Evolutionary conservation across 2,888 invertebrate genomes (phyloP).

Genomic region (Nomada ferruginata): DNA sequence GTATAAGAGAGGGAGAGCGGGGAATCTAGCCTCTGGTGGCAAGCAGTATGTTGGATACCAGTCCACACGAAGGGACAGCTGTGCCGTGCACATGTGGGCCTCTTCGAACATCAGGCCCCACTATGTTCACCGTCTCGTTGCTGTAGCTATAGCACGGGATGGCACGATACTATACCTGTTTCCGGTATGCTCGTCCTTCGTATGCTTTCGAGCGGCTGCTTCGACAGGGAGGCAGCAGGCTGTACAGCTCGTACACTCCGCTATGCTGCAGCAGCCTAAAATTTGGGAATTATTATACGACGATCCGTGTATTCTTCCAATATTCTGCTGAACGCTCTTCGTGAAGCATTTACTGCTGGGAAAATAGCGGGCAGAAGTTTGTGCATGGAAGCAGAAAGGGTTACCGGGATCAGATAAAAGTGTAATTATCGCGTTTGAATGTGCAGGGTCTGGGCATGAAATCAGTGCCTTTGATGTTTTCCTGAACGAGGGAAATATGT

Average conservation of each 20-base stretch:
- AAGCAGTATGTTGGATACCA: constrained; percentile 12
- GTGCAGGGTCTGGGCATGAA: background rate
- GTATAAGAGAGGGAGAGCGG: background rate
- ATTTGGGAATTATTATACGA: constrained; percentile 1
- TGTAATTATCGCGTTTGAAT: constrained; percentile 17
- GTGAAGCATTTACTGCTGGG: too few relatives aligned
- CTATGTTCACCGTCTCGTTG: constrained; percentile 33
- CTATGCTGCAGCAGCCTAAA: background rate
- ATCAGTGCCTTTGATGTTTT: background rate
- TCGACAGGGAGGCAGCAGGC: constrained; percentile 18
- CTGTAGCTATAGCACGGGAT: constrained; percentile 44
- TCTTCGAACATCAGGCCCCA: constrained; percentile 66
- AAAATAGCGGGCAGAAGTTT: background rate
- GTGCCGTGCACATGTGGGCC: constrained; percentile 70
- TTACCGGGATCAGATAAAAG: constrained; percentile 1
- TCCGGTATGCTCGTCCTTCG: constrained; percentile 68
- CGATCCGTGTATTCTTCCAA: too few relatives aligned
- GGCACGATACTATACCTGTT: constrained; percentile 58
- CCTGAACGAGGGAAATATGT: background rate
- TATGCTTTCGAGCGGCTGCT: constrained; percentile 52
- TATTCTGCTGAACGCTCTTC: background rate
- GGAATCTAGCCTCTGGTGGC: constrained; percentile 16
- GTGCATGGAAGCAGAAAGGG: background rate
- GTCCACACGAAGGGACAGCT: constrained; percentile 60
- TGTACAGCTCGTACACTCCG: constrained; percentile 18